Evolutionary conservation across 2,113 vertebrate genomes (phyloP).

Genomic region (Leucoraja erinaceus): DNA sequence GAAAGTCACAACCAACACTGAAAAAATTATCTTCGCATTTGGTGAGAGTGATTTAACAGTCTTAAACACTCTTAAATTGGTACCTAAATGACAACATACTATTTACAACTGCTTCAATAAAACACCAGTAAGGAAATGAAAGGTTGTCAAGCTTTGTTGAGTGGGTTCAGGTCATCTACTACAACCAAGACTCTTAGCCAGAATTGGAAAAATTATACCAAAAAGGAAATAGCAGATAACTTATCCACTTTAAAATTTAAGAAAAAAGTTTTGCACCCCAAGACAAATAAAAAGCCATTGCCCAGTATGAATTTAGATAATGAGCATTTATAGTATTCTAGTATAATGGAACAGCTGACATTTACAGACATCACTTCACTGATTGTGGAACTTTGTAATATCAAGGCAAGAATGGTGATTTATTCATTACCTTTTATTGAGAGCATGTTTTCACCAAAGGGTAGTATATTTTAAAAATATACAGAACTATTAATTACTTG

Average conservation of each 20-base stretch:
- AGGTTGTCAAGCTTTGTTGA: not conserved
- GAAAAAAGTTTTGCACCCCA: not conserved
- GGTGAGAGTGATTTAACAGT: not conserved
- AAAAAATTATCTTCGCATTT: not conserved
- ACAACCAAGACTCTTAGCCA: not conserved
- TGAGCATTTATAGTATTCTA: too few species aligned
- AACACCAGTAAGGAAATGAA: not conserved
- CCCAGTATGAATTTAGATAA: not conserved
- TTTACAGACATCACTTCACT: not conserved
- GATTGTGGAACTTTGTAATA: not conserved
- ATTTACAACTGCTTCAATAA: slow-evolving; percentile 16
- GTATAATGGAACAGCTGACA: not conserved
- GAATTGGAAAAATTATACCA: not conserved
- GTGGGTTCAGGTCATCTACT: not conserved
- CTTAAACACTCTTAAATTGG: not conserved
- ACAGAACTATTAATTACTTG: not conserved
- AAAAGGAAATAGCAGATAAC: not conserved
- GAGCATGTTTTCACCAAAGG: not conserved
- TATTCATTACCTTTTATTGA: slow-evolving; percentile 30
- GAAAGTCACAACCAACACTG: not conserved
- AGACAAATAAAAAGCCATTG: not conserved
- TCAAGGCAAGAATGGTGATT: not conserved
- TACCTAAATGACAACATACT: not conserved
- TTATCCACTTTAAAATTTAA: not conserved
- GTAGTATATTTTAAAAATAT: not conserved